phyloP scores from a whole-genome alignment of 2,113 vertebrate genomes.

The Esox niger region DNA sequence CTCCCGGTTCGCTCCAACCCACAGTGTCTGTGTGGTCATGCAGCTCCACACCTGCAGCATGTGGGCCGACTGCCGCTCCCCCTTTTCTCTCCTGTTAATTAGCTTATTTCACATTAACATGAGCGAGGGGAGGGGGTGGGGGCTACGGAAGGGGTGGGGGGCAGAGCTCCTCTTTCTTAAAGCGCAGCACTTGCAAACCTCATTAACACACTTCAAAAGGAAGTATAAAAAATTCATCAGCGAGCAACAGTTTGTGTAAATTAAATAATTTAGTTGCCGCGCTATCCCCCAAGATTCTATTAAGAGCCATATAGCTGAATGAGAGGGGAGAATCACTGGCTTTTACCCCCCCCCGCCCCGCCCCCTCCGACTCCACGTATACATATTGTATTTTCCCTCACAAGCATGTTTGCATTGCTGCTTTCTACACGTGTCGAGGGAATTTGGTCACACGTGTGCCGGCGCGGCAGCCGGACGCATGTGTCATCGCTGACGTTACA shows the following conservation, averaged over 20 bases:
- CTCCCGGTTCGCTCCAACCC: conserved; percentile 8
- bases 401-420: neutral
- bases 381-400: neutral
- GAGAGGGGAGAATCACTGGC: conserved; percentile 6
- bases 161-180: conserved; percentile 12
- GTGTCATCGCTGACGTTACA: neutral
- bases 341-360: too few relatives aligned
- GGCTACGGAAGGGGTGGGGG: conserved; percentile 8
- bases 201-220: conserved; percentile 81
- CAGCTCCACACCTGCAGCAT: conserved; percentile 4
- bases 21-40: neutral
- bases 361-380: neutral
- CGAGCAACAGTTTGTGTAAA: conserved; percentile 78
- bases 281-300: conserved; percentile 40
- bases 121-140: conserved; percentile 35
- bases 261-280: conserved; percentile 76
- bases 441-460: too few relatives aligned
- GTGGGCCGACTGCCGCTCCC: neutral
- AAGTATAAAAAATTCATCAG: conserved; percentile 78
- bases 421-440: neutral
- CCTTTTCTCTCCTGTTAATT: conserved; percentile 60
- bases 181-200: conserved; percentile 60
- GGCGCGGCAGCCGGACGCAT: neutral
- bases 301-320: conserved; percentile 23
- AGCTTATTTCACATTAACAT: conserved; percentile 42